phyloP scores from a whole-genome alignment of 1,140 invertebrate species.

The Drosophila dunni region DNA sequence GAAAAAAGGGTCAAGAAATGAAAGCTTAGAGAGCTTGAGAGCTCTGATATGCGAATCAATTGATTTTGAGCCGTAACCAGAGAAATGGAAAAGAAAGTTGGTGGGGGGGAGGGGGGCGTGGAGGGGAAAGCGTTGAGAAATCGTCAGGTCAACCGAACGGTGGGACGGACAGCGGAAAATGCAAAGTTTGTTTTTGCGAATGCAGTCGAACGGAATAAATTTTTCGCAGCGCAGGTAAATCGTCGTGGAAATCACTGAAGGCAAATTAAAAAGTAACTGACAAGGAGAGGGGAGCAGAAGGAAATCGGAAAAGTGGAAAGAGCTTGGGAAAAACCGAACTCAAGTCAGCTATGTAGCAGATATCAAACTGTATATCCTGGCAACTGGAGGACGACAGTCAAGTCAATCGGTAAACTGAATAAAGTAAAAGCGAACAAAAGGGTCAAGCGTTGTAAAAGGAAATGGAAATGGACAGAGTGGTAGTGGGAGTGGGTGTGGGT shows the following conservation, averaged over 20 bases:
- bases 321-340: conserved; percentile 18
- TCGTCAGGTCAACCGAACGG: neutral
- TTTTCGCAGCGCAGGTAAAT: conserved; percentile 77
- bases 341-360: conserved; percentile 40
- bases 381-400: conserved; percentile 18
- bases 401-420: conserved; percentile 72
- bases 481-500: neutral
- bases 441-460: conserved; percentile 61
- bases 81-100: conserved; percentile 37
- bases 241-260: conserved; percentile 80
- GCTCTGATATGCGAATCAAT: conserved; percentile 76
- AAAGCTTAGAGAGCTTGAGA: conserved; percentile 37
- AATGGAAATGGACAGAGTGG: neutral
- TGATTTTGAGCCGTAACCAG: conserved; percentile 69
- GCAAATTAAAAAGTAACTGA: conserved; percentile 72
- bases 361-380: conserved; percentile 11
- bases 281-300: conserved; percentile 20
- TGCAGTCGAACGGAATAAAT: conserved; percentile 78
- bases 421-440: conserved; percentile 66
- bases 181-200: conserved; percentile 80
- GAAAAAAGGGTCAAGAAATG: conserved; percentile 77
- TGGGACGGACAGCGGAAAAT: conserved; percentile 37
- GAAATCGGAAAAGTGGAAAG: neutral
- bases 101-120: too few relatives aligned
- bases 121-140: too few relatives aligned